Base-by-base conservation (phyloP, 2,113 vertebrate species). In the Cheirogaleus medius region DNA sequence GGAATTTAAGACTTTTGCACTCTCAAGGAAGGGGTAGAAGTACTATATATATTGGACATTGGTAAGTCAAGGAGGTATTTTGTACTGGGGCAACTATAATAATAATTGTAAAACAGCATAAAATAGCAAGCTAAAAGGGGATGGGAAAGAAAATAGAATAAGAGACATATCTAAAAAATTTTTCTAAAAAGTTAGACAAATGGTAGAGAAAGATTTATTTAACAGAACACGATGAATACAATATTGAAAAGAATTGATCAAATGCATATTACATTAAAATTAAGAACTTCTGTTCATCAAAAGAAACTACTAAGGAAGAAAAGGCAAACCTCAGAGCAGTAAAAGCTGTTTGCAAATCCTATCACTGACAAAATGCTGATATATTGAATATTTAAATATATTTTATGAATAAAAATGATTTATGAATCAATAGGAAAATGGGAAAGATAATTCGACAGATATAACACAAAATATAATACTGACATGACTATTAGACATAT, bases 231-330 rank as follows among this genome's bases (percentile, higher is more conserved):
- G 39, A 37, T 68, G 4, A 25, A 58, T 3, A 21, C 29, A 84
- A 87, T 82, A 86, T 84, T 60, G 37, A 15, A 87, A 82, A 94
- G 20, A 91, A 95, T 25, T 71, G 11, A 37, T 60, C 83, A 92
- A 87, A 82, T 20, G 25, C n/a, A n/a, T 13, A 20, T 32, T 63
- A 81, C 15, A 71, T 63, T 81, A 95, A 92, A 90, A 87, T 68
- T 69, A 77, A 93, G 44, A 78, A 93, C 9, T 87, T 90, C 21
- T 52, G 10, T 69, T 96, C 39, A 71, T 71, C 23, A 58, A 69
- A 60, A 91, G 66, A 69, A 6, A 39, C 14, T 7, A 27, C 49
- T 87, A 89, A 32, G 17, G 49, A 11, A 95, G 14, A 92, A 91
- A 91, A 87, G 27, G 7, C 32, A 87, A 87, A 84, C 3, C 77